phyloP scores from a whole-genome alignment of 2,113 vertebrate genomes.

The Bubo scandiacus region DNA sequence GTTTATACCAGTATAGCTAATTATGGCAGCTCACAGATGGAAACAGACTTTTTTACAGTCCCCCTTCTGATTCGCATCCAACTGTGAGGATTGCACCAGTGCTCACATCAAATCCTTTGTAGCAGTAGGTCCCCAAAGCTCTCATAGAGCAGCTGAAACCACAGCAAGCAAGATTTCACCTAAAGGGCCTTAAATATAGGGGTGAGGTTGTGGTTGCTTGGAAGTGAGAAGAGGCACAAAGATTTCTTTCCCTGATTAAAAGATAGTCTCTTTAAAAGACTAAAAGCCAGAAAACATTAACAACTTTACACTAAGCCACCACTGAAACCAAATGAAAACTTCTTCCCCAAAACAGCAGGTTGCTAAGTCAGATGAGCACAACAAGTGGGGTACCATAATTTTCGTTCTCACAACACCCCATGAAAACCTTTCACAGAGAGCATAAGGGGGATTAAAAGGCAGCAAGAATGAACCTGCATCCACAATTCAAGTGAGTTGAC shows the following conservation, averaged over 20 bases:
- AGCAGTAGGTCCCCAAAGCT: not conserved
- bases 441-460: not conserved
- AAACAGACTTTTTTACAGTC: not conserved
- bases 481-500: not conserved
- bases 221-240: not conserved
- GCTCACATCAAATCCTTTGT: accelerated
- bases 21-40: not conserved
- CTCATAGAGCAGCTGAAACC: not conserved
- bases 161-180: not conserved
- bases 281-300: not conserved
- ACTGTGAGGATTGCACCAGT: accelerated
- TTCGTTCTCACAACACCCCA: not conserved
- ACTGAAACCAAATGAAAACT: not conserved
- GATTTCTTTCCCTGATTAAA: not conserved
- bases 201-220: not conserved
- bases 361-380: not conserved
- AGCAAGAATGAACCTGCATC: not conserved
- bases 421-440: not conserved
- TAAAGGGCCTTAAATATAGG: not conserved
- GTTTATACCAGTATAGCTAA: not conserved
- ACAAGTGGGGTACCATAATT: too few relatives aligned
- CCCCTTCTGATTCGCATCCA: not conserved
- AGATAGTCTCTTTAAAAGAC: not conserved
- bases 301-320: not conserved
- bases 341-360: too few relatives aligned